Percentiles rank a stretch among this genome's conserved stretches.
phyloP scores from a whole-genome alignment of 2,113 vertebrate genomes.

The Ibidorhyncha struthersii region DNA sequence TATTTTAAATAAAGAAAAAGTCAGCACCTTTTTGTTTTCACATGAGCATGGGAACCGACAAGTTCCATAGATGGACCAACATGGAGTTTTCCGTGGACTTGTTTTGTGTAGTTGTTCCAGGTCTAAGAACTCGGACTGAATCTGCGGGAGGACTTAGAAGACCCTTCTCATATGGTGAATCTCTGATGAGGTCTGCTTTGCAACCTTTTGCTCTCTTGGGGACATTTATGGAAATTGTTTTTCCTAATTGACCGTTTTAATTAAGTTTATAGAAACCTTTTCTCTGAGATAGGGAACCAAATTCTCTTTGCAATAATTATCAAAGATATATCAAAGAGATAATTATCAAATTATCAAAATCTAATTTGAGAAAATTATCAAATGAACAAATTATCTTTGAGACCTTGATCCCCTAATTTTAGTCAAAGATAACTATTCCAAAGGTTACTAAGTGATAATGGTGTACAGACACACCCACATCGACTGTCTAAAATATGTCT shows the following conservation, averaged over 20 bases:
- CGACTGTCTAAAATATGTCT: neutral
- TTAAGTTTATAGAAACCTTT: neutral
- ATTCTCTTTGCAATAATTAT: neutral
- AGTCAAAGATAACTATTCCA: neutral
- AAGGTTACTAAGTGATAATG: neutral
- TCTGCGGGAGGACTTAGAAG: neutral
- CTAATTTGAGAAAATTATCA: neutral
- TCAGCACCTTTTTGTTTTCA: neutral
- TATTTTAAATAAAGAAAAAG: neutral
- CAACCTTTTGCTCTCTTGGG: neutral
- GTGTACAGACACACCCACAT: neutral
- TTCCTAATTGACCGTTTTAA: neutral
- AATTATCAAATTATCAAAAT: neutral
- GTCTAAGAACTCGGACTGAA: neutral
- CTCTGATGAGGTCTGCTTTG: neutral
- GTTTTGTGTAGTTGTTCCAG: neutral
- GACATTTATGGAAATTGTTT: neutral
- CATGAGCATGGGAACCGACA: neutral
- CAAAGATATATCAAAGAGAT: neutral
- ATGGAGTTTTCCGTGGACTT: neutral
- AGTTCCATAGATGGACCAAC: neutral
- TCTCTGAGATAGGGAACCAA: neutral
- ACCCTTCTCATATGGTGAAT: neutral
- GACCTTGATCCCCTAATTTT: neutral
- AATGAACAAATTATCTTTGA: neutral